Percentiles rank a stretch among this genome's conserved stretches.
Conservation (phyloP, 2,113 vertebrate genomes). For the Tragelaphus strepsiceros region DNA sequence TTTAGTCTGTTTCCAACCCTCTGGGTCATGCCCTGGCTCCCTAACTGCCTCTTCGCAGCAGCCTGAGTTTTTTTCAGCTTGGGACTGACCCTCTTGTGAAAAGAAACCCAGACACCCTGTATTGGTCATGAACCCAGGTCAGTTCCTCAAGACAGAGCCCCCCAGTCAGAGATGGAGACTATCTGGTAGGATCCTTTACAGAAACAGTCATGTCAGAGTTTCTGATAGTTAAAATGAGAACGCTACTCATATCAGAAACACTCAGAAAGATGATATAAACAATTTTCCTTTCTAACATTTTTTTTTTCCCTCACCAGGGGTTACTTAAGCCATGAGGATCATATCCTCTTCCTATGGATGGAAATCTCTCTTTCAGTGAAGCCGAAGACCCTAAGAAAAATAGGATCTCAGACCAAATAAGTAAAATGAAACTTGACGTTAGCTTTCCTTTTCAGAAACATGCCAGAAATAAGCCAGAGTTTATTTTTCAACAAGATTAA, state of each 20-base stretch:
- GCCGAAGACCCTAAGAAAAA: not conserved
- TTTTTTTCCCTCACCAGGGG: no score
- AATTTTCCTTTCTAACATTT: not conserved
- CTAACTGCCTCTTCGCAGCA: not conserved
- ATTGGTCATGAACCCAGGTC: not conserved
- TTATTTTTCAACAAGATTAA: not conserved
- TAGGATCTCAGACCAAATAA: not conserved
- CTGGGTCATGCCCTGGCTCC: not conserved
- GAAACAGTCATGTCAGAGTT: not conserved
- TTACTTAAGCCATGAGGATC: not conserved
- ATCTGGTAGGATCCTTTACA: not conserved
- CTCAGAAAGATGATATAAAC: not conserved
- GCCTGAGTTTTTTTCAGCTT: not conserved
- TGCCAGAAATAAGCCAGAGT: not conserved
- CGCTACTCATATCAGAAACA: not conserved
- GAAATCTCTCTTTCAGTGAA: not conserved
- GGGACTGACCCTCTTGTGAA: not conserved
- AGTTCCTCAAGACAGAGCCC: not conserved
- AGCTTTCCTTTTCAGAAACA: not conserved
- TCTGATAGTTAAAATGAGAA: not conserved
- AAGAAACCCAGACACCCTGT: not conserved
- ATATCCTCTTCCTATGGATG: not conserved
- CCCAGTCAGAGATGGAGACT: not conserved
- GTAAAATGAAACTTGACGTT: not conserved
- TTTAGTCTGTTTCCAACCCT: not conserved